These are phyloP conservation scores for Astropecten irregularis DNA, from an alignment of 53 echinoderm and acorn worm genomes.

Conservation along the genomic window DNA sequence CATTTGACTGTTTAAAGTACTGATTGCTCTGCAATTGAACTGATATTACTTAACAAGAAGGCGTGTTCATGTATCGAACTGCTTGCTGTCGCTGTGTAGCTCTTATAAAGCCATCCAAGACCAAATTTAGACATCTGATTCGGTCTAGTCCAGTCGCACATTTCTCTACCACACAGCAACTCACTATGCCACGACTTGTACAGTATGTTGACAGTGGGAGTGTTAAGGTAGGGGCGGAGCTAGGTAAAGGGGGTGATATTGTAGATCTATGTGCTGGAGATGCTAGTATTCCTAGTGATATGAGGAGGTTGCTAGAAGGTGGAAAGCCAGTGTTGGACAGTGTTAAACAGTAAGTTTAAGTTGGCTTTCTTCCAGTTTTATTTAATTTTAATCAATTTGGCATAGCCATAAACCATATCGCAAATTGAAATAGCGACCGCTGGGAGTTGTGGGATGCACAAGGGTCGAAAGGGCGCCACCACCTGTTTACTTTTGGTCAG, in stretches of 20 bases:
- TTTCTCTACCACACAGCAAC: not conserved
- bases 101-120: too few relatives aligned
- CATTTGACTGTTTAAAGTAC: too few relatives aligned
- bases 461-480: too few relatives aligned
- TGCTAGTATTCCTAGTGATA: constrained; percentile 60
- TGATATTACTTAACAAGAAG: too few relatives aligned
- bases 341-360: constrained; percentile 66
- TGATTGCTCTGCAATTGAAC: too few relatives aligned
- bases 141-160: too few relatives aligned
- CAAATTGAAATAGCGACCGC: too few relatives aligned
- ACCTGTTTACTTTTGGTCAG: too few relatives aligned
- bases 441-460: too few relatives aligned
- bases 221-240: constrained; percentile 74
- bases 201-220: constrained; percentile 66
- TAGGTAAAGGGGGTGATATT: constrained; percentile 80
- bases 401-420: not conserved
- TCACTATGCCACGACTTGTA: constrained; percentile 83
- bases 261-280: constrained; percentile 75
- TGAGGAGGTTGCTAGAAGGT: constrained; percentile 75
- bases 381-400: not conserved
- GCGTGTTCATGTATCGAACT: too few relatives aligned
- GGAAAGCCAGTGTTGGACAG: constrained; percentile 60
- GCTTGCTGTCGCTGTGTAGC: too few relatives aligned
- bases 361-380: not conserved
- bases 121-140: too few relatives aligned